These are phyloP conservation scores for Melospiza melodia DNA, from an alignment of 2,113 vertebrate genomes.

Conservation along the genomic window DNA sequence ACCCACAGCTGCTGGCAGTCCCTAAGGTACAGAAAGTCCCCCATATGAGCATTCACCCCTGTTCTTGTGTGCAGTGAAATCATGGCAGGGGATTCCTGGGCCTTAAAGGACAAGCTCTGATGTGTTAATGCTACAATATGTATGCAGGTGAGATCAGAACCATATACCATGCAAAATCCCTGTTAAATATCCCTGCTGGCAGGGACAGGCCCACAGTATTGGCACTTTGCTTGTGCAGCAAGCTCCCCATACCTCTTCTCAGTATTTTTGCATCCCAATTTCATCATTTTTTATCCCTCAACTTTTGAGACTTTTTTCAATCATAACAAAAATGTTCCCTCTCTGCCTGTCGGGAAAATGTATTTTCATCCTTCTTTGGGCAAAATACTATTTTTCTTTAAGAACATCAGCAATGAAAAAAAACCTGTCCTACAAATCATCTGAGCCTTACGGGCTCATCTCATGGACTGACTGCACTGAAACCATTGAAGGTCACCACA, in stretches of 20 bases:
- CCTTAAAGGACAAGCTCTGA: background rate
- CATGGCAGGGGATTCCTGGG: background rate
- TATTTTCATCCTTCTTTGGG: constrained; percentile 1
- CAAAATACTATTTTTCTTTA: constrained; percentile 17
- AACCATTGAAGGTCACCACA: background rate
- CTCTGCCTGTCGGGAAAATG: background rate
- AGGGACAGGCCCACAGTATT: background rate
- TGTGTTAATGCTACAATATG: background rate
- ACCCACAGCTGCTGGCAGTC: background rate
- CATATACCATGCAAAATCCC: background rate
- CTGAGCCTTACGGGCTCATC: background rate
- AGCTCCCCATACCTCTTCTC: background rate
- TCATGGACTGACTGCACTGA: background rate
- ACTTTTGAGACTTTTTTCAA: background rate
- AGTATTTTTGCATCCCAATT: background rate
- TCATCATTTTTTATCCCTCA: background rate
- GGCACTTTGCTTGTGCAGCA: background rate
- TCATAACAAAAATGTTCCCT: background rate
- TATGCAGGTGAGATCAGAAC: background rate
- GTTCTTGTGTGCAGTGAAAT: background rate
- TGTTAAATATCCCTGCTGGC: background rate
- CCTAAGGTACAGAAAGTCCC: background rate
- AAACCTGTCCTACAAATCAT: background rate
- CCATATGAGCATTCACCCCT: background rate
- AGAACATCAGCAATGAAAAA: background rate